Evolutionary conservation across 2,797 vertebrate genomes (phyloP).

Genomic region (Florisuga fusca): DNA sequence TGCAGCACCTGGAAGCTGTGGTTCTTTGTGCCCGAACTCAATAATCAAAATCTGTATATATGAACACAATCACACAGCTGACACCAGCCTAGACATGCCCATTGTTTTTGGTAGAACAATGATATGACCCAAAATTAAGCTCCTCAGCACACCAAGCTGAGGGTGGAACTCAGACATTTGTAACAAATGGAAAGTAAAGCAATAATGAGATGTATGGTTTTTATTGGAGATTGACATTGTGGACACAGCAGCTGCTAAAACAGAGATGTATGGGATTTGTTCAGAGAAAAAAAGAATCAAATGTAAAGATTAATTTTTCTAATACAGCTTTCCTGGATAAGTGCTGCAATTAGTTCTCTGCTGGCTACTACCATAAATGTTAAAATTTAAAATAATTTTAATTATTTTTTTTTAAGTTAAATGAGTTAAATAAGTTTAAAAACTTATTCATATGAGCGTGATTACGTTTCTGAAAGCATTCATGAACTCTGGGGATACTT

Average conservation of each 20-base stretch:
- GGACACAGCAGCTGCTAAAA: neutral
- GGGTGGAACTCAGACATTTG: neutral
- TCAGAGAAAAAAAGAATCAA: neutral
- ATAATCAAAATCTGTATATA: fast-evolving
- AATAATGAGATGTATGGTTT: neutral
- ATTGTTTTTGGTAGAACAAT: neutral
- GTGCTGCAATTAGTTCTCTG: neutral
- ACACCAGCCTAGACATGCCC: neutral
- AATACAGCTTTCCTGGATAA: neutral
- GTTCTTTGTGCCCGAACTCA: neutral
- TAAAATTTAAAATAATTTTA: too few species aligned
- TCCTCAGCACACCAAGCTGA: neutral
- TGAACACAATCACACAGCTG: neutral
- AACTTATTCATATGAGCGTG: neutral
- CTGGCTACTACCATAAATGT: neutral
- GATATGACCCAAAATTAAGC: neutral
- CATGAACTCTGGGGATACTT: neutral
- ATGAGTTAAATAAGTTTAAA: too few species aligned
- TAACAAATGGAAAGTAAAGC: neutral
- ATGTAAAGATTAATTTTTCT: neutral
- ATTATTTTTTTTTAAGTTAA: neutral
- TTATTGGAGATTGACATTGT: neutral
- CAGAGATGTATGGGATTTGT: neutral
- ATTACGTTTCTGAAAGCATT: neutral
- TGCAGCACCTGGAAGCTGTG: neutral